These are phyloP conservation scores for Trissolcus basalis DNA, from an alignment of 1,140 invertebrate genomes.

Conservation along the genomic window DNA sequence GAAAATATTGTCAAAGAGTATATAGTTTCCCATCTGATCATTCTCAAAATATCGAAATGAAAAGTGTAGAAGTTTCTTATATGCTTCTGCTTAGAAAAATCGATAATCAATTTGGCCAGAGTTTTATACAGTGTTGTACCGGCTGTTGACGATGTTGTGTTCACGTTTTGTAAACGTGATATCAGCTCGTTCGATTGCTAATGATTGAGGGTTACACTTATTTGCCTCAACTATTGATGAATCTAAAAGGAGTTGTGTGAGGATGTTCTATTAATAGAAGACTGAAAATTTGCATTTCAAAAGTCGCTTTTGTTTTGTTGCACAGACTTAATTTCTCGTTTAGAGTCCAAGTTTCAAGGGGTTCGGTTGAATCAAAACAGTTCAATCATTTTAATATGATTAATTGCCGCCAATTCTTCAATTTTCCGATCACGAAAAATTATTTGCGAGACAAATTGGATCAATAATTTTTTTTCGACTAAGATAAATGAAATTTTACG, in stretches of 20 bases:
- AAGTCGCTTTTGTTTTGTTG: conserved; percentile 19
- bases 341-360: conserved; percentile 18
- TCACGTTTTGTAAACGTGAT: conserved; percentile 47
- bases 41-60: too few relatives aligned
- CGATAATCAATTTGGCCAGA: conserved; percentile 20
- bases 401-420: neutral
- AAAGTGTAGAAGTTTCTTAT: too few relatives aligned
- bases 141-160: too few relatives aligned
- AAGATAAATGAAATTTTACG: too few relatives aligned
- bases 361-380: conserved; percentile 34
- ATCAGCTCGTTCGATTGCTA: conserved; percentile 45
- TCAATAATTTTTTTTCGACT: too few relatives aligned
- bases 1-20: too few relatives aligned
- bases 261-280: conserved; percentile 41
- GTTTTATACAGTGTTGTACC: neutral
- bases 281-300: conserved; percentile 40
- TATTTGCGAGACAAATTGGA: too few relatives aligned
- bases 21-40: too few relatives aligned
- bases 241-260: conserved; percentile 41
- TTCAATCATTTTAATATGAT: conserved; percentile 4
- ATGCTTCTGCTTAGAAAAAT: neutral
- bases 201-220: conserved; percentile 47
- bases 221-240: conserved; percentile 31
- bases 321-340: conserved; percentile 25
- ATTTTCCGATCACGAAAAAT: neutral